These are phyloP conservation scores for Plemyria rubiginata DNA, from an alignment of 2,888 invertebrate genomes.

Conservation along the genomic window DNA sequence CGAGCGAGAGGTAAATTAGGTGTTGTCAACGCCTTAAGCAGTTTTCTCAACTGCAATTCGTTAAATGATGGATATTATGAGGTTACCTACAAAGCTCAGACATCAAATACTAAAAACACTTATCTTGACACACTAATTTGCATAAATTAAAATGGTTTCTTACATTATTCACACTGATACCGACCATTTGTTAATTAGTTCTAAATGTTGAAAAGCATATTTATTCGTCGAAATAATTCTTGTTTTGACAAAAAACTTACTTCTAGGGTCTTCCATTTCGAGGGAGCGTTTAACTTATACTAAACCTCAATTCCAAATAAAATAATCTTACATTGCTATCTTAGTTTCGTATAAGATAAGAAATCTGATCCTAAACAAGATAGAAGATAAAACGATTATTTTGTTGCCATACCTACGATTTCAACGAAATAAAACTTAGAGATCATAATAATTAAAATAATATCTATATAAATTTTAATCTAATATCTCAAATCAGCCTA, in stretches of 20 bases:
- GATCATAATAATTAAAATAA: no score
- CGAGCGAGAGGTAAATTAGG: no score
- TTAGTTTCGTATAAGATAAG: slow-evolving; percentile 34
- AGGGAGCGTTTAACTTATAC: slow-evolving; percentile 28
- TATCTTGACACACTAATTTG: slow-evolving; percentile 1
- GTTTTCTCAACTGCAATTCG: no score
- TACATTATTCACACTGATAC: slow-evolving; percentile 24
- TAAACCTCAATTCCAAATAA: slow-evolving; percentile 31
- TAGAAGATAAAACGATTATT: background rate
- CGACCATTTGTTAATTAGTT: slow-evolving; percentile 7
- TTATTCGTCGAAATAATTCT: background rate
- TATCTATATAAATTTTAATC: no score
- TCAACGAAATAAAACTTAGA: no score
- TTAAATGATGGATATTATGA: no score
- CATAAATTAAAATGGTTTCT: slow-evolving; percentile 18
- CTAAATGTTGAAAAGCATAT: background rate
- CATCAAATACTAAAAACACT: background rate
- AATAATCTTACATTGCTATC: slow-evolving; percentile 27
- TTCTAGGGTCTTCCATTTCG: slow-evolving; percentile 33
- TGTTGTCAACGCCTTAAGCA: no score
- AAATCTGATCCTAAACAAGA: slow-evolving; percentile 40
- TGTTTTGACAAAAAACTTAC: slow-evolving; percentile 33
- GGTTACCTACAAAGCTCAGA: no score
- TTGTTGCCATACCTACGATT: no score
- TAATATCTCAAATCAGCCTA: no score